phyloP scores from a whole-genome alignment of 2,113 vertebrate genomes.

The Tautogolabrus adspersus region DNA sequence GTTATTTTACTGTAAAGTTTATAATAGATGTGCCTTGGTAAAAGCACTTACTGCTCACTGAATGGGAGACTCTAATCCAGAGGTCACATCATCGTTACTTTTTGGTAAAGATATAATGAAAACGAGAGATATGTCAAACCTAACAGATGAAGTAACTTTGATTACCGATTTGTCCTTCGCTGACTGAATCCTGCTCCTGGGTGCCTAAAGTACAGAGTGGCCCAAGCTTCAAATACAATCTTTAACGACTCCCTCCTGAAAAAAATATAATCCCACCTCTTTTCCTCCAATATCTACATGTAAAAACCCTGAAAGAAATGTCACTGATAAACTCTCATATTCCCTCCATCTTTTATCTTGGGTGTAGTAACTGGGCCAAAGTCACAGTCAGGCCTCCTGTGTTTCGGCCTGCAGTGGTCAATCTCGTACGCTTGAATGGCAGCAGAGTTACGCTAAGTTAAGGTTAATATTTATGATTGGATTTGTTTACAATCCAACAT shows the following conservation, averaged over 20 bases:
- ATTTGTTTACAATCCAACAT: neutral
- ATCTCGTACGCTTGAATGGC: slow-evolving; percentile 24
- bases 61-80: neutral
- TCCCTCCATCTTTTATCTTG: neutral
- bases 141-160: neutral
- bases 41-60: neutral
- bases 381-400: neutral
- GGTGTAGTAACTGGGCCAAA: neutral
- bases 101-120: neutral
- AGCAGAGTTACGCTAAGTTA: neutral
- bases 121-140: neutral
- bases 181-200: slow-evolving; percentile 16
- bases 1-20: neutral
- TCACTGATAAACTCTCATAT: slow-evolving; percentile 32
- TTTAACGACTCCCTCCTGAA: slow-evolving; percentile 43
- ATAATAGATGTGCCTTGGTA: neutral
- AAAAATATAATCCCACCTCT: slow-evolving; percentile 3
- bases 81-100: neutral
- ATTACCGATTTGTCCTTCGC: neutral
- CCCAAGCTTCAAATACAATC: slow-evolving; percentile 74
- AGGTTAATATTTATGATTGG: neutral
- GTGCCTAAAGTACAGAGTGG: slow-evolving; percentile 62
- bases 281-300: slow-evolving; percentile 24
- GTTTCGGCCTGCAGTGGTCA: neutral
- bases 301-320: slow-evolving; percentile 45